Evolutionary conservation across 2,888 invertebrate genomes (phyloP), one percentile per base, ranked within the genome.

Genomic region (Machimus atricapillus): DNA sequence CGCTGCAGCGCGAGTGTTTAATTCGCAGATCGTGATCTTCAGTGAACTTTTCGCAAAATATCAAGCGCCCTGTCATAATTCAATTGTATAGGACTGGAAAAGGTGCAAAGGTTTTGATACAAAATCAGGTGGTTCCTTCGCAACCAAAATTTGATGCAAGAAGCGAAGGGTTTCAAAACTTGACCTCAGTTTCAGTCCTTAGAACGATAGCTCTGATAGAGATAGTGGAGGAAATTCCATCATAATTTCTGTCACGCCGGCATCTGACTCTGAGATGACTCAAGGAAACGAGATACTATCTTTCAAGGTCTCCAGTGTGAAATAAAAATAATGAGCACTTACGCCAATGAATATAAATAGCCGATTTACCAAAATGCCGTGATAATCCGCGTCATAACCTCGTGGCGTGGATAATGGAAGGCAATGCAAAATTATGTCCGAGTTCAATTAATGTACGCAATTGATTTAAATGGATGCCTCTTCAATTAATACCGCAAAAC

Each of bases 251-350:
- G 52, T 52, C 3, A 7, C 52, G n/a, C 52, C 66, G 12, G 1
- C 66, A 19, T 66, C 23, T 66, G 66, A 23, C 23, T 66, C 23
- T 66, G 66, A 23, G 66, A 8, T 66, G 66, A 66, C 27, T 66
- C 66, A 66, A 66, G 66, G 66, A 66, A 66, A 66, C 27, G 12
- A 23, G 66, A 66, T 66, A 66, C 27, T 27, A 66, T 66, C 66
- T 23, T 27, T 66, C 66, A 66, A 66, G 66, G 66, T 66, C 66
- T 19, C 66, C 27, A 23, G 66, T 66, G 23, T 27, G 66, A 66
- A 66, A 66, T 66, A 82, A 82, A 82, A 82, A 82, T 82, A 58
- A 82, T 66, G 82, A 16, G 12, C 58, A 66, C 82, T 58, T 34
- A 37, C 37, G 58, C 37, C 66, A 9, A 31, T 82, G 82, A 58